These are phyloP conservation scores for Mythimna pallens DNA, from an alignment of 2,888 invertebrate species.

Conservation along the genomic window DNA sequence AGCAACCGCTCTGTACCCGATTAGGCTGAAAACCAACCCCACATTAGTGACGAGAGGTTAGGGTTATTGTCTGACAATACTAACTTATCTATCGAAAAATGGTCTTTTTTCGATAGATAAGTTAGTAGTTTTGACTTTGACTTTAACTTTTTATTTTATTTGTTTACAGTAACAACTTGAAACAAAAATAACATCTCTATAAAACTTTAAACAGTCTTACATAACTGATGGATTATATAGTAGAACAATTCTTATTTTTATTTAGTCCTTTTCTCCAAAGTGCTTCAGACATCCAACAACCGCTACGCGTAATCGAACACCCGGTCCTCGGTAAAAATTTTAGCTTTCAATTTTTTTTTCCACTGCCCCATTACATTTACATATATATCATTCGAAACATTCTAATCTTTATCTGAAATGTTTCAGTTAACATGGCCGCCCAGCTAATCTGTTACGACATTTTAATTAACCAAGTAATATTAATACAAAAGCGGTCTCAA, in stretches of 20 bases:
- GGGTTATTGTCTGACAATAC: too few relatives aligned
- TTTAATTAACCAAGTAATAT: constrained; percentile 64
- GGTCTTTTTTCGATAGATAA: too few relatives aligned
- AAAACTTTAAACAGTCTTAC: too few relatives aligned
- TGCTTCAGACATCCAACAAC: neutral
- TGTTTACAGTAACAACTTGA: too few relatives aligned
- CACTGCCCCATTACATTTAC: constrained; percentile 17
- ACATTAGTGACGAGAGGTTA: too few relatives aligned
- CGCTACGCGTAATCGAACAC: neutral
- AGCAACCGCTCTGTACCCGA: too few relatives aligned
- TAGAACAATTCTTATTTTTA: neutral
- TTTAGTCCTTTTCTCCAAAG: neutral
- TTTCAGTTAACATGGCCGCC: constrained; percentile 34
- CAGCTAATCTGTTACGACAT: constrained; percentile 57
- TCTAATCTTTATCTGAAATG: constrained; percentile 31
- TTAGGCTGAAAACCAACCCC: too few relatives aligned
- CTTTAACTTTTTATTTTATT: too few relatives aligned
- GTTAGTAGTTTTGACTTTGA: too few relatives aligned
- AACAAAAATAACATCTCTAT: too few relatives aligned
- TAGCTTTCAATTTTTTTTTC: neutral
- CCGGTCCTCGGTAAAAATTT: neutral
- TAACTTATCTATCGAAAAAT: too few relatives aligned
- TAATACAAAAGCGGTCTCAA: constrained; percentile 68
- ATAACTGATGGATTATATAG: too few relatives aligned
- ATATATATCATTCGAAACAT: constrained; percentile 31